A percentile compares a stretch with the other conserved stretches of the same genome.
phyloP scores from a whole-genome alignment of 2,113 vertebrate species.

The Hymenochirus boettgeri region DNA sequence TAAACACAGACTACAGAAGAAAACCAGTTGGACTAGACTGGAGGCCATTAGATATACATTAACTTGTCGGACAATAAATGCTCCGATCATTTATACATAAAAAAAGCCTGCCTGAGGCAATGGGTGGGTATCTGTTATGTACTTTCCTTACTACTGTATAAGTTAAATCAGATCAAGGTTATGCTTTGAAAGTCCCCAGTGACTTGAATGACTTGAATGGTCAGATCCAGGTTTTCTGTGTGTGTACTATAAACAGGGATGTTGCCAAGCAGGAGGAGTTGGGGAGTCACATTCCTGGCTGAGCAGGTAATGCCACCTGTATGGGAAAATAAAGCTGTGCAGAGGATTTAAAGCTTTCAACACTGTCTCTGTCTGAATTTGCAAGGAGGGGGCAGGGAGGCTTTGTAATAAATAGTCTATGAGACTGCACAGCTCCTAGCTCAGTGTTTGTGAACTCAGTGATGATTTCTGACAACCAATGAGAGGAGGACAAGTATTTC shows the following conservation, averaged over 20 bases:
- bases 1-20: not conserved
- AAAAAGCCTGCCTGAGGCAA: not conserved
- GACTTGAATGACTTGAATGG: no score
- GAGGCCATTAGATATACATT: not conserved
- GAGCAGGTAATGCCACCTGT: slow-evolving; percentile 34
- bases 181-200: no score
- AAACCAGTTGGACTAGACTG: not conserved
- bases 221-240: slow-evolving; percentile 1
- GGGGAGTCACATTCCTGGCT: slow-evolving; percentile 31
- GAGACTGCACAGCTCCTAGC: not conserved
- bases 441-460: not conserved
- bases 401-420: not conserved
- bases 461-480: slow-evolving; percentile 15
- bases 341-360: not conserved
- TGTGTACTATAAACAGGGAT: slow-evolving; percentile 15
- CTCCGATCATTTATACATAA: not conserved
- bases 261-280: slow-evolving; percentile 12
- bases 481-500: slow-evolving; percentile 25
- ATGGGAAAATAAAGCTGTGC: slow-evolving; percentile 15
- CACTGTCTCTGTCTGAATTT: not conserved
- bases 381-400: not conserved
- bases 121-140: no score
- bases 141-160: not conserved
- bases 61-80: not conserved
- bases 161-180: not conserved